Conservation (phyloP, 2,888 invertebrate species). For the Epiblema foenella region DNA sequence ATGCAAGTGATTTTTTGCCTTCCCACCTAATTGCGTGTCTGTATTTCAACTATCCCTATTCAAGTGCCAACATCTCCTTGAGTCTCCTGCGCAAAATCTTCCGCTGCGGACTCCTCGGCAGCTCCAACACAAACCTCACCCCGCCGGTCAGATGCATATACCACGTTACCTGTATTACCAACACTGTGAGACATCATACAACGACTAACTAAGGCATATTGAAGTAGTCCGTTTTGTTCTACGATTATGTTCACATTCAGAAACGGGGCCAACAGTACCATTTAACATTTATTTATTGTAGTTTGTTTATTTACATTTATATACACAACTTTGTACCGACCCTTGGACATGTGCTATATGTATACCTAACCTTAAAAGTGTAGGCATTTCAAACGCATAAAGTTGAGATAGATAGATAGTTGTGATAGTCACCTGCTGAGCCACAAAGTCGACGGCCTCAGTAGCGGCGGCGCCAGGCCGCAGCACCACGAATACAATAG, state of each 20-base stretch:
- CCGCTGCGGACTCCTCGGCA: constrained; percentile 88
- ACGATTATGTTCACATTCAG: not conserved
- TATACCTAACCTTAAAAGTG: not conserved
- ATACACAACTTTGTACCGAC: too few relatives aligned
- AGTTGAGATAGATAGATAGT: not conserved
- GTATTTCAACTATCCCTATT: not conserved
- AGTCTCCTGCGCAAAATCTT: constrained; percentile 87
- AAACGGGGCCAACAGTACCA: not conserved
- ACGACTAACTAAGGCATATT: not conserved
- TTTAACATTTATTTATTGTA: not conserved
- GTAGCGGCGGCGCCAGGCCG: constrained; percentile 22
- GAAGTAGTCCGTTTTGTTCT: too few relatives aligned
- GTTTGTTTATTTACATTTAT: too few relatives aligned
- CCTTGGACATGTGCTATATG: too few relatives aligned
- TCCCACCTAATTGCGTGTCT: too few relatives aligned
- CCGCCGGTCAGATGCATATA: constrained; percentile 88
- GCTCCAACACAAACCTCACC: constrained; percentile 86
- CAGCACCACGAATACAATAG: constrained; percentile 44
- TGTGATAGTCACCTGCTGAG: not conserved
- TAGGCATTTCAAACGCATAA: not conserved
- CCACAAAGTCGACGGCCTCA: constrained; percentile 13
- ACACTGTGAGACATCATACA: not conserved
- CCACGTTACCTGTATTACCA: constrained; percentile 68
- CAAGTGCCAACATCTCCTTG: constrained; percentile 67
- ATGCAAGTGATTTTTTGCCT: too few relatives aligned